Conservation (phyloP, 2,888 invertebrate genomes). For the Cataglyphis cursor region DNA sequence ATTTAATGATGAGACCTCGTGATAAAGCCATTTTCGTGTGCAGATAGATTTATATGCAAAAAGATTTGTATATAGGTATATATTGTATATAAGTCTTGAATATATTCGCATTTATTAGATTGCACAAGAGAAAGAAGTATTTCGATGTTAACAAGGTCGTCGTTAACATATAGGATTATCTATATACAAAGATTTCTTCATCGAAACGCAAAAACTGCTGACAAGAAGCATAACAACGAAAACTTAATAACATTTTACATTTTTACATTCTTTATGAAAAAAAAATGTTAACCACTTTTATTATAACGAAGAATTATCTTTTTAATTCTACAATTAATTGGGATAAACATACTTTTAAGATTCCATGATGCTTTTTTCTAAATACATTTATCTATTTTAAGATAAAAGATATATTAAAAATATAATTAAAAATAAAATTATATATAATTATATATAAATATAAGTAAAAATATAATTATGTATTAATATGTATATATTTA, state of each 20-base stretch:
- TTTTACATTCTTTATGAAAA: background rate
- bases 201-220: background rate
- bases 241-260: background rate
- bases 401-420: no score
- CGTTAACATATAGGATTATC: background rate
- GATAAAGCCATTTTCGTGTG: background rate
- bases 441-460: no score
- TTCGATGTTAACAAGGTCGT: conserved; percentile 26
- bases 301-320: background rate
- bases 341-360: background rate
- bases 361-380: no score
- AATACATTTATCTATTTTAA: no score
- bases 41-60: background rate
- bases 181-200: background rate
- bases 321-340: background rate
- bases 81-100: background rate
- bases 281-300: background rate
- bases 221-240: background rate
- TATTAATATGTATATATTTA: no score
- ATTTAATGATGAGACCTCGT: no score
- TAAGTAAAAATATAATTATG: no score
- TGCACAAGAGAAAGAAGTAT: conserved; percentile 34
- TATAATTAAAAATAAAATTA: no score
- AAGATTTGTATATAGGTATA: background rate
- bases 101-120: background rate